These are phyloP conservation scores for Myrmecophaga tridactyla DNA, from an alignment of 2,113 vertebrate genomes.

Conservation along the genomic window DNA sequence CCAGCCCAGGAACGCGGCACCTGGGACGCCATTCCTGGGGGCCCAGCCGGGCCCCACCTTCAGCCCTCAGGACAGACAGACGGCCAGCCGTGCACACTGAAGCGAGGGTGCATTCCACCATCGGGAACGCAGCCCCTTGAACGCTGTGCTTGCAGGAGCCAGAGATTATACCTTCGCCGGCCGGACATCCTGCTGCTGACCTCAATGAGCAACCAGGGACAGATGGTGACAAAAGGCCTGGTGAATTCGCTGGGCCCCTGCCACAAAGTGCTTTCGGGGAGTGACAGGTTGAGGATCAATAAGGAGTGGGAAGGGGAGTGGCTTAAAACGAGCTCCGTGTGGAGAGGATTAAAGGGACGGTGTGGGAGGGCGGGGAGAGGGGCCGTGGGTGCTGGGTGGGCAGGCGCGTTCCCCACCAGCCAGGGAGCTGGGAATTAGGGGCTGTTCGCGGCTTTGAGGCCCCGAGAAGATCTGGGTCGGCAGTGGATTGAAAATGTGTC, in stretches of 20 bases:
- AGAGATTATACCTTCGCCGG: neutral
- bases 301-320: neutral
- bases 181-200: conserved; percentile 32
- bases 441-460: neutral
- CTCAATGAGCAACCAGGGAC: conserved; percentile 47
- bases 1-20: accelerated
- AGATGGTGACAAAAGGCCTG: conserved; percentile 65
- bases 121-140: neutral
- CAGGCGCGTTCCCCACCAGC: neutral
- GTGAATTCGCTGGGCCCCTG: neutral
- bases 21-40: neutral
- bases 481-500: neutral
- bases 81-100: accelerated
- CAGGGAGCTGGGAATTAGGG: neutral
- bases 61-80: too few species aligned
- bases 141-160: neutral
- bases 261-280: neutral
- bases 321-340: neutral
- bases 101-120: neutral
- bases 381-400: accelerated
- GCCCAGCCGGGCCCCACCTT: neutral
- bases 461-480: neutral
- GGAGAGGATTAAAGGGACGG: neutral
- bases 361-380: neutral
- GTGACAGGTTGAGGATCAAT: conserved; percentile 51